Percentiles rank a stretch among this genome's conserved stretches.
These are phyloP conservation scores for Tetragnatha versicolor DNA, from an alignment of 1,140 invertebrate genomes.

Conservation along the genomic window DNA sequence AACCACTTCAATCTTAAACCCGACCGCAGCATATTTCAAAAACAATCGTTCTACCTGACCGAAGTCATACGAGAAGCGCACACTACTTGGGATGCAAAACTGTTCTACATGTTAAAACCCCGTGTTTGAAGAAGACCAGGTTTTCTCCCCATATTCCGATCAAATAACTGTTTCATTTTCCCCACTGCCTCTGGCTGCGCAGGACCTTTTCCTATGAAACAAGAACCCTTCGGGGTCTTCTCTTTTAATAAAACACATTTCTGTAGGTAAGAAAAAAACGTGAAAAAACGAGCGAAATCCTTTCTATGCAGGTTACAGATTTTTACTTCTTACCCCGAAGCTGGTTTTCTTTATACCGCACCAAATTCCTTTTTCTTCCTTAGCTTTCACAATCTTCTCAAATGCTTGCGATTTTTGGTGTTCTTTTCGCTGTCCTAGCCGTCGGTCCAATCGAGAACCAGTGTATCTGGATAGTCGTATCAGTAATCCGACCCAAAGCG, in stretches of 20 bases:
- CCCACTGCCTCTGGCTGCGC: neutral
- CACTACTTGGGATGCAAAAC: neutral
- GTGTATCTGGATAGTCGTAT: neutral
- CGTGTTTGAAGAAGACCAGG: neutral
- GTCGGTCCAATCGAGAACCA: neutral
- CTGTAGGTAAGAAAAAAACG: neutral
- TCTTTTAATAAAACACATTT: constrained; percentile 19
- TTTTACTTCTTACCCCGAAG: constrained; percentile 22
- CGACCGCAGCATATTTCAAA: no score
- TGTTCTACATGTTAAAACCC: neutral
- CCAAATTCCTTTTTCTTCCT: neutral
- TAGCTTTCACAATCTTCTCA: constrained; percentile 3
- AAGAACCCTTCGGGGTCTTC: constrained; percentile 4
- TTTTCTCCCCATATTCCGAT: constrained; percentile 9
- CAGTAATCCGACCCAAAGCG: constrained; percentile 7
- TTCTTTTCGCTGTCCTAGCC: constrained; percentile 3
- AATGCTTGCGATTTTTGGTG: constrained; percentile 7
- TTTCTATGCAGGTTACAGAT: neutral
- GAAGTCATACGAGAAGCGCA: neutral
- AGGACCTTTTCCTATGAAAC: constrained; percentile 14
- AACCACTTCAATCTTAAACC: no score
- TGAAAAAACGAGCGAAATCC: neutral
- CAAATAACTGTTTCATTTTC: constrained; percentile 22
- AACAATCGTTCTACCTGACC: no score
- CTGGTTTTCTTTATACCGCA: constrained; percentile 14